Base-by-base conservation (phyloP, 2,888 invertebrate genomes). In the Microchrysa polita region DNA sequence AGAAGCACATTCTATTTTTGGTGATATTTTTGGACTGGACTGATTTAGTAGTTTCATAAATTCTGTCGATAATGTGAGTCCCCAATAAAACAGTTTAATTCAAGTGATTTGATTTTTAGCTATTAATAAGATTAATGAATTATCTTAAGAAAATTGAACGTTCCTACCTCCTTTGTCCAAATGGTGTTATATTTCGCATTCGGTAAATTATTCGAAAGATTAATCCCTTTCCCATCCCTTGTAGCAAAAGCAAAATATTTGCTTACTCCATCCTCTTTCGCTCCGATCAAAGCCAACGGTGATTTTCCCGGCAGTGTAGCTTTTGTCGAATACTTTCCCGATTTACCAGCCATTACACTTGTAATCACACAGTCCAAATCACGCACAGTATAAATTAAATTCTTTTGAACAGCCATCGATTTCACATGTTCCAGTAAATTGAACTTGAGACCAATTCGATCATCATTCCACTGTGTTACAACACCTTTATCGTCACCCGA, bases 401-500 rank as follows among this genome's bases (percentile, higher is more conserved):
- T 79, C 48, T 81, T 74, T 67, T 84, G 83, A 1, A 81, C 83
- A 1, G 81, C 83, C 57, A 85, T 73, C 0, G 84, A 82, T 72
- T 83, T 84, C 0, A 85, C 83, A 74, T 85, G 83, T 77, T 85
- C 85, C 1, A 84, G 81, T 59, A 85, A 74, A 78, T 82, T 85
- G 75, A 82, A 85, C 77, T 84, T 85, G 18, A 83, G 83, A 5
- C 81, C 77, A 80, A 85, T 83, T 75, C 81, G 82, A 75, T 85
- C 83, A 65, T 84, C 81, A 72, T 79, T 78, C 85, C 85, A 85
- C 74, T 81, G 82, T 34, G 83, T 83, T 18, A 85, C 83, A 2
- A 83, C 82, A 20, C 85, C 85, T 73, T 84, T 83, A 71, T 84
- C 85, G 74, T 85, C 85, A 22, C 85, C 85, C 0, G 85, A 83